Conservation (phyloP, 2,888 invertebrate species). For the Lasioglossum lativentre region DNA sequence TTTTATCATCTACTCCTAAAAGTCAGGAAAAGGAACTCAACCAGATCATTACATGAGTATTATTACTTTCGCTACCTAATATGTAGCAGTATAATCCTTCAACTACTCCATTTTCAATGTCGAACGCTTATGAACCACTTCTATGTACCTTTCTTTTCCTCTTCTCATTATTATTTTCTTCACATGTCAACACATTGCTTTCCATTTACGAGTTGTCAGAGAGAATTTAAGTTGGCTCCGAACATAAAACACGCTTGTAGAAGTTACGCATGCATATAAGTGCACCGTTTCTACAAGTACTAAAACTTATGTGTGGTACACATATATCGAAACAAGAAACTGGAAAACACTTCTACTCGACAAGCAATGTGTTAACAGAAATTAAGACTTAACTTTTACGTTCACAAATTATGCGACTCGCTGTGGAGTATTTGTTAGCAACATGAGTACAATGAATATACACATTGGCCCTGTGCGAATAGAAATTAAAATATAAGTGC, state of each 20-base stretch:
- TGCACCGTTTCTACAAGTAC: neutral
- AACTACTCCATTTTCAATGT: slow-evolving; percentile 25
- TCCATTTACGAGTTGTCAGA: neutral
- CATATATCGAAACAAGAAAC: neutral
- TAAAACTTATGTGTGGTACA: neutral
- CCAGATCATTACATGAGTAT: slow-evolving; percentile 52
- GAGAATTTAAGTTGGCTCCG: neutral
- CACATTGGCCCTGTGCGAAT: slow-evolving; percentile 26
- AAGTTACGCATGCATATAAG: neutral
- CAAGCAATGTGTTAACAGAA: slow-evolving; percentile 29
- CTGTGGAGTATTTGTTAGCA: slow-evolving; percentile 25
- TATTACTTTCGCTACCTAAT: slow-evolving; percentile 18
- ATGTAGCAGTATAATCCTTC: slow-evolving; percentile 22
- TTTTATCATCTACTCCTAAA: neutral
- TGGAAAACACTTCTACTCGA: neutral
- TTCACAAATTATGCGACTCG: slow-evolving; percentile 18
- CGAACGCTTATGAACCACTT: neutral
- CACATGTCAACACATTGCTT: slow-evolving; percentile 18
- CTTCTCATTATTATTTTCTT: neutral
- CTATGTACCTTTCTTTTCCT: neutral
- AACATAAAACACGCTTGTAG: neutral
- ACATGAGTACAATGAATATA: slow-evolving; percentile 40
- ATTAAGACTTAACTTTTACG: slow-evolving; percentile 9
- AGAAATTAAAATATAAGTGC: neutral
- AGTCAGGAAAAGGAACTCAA: slow-evolving; percentile 14